Percentiles rank a stretch among this genome's conserved stretches.
Conservation (phyloP, 2,888 invertebrate genomes). For the Caenorhabditis becei region DNA sequence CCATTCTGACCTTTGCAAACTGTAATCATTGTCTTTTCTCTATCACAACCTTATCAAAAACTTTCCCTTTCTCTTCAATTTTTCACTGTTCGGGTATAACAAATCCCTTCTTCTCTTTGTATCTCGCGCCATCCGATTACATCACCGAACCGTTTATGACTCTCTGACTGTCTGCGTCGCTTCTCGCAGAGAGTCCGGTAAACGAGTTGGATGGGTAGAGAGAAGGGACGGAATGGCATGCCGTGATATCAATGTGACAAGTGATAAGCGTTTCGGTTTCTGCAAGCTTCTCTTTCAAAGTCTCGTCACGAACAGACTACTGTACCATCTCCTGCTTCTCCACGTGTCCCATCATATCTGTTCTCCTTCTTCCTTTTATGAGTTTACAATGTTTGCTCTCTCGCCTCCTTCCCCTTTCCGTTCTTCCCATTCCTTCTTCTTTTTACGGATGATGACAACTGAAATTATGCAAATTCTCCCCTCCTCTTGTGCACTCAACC, state of each 20-base stretch:
- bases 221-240: slow-evolving; percentile 20
- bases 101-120: neutral
- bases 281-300: neutral
- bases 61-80: neutral
- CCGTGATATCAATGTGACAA: slow-evolving; percentile 7
- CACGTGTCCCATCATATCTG: neutral
- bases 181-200: neutral
- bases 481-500: slow-evolving; percentile 38
- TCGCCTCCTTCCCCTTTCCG: neutral
- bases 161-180: neutral
- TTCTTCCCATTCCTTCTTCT: slow-evolving; percentile 9
- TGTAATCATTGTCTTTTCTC: neutral
- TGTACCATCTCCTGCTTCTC: neutral
- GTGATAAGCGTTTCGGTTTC: neutral
- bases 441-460: neutral
- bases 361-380: neutral
- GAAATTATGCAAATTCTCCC: slow-evolving; percentile 29
- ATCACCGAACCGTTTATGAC: slow-evolving; percentile 42
- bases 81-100: neutral
- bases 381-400: slow-evolving; percentile 44
- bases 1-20: too few species aligned
- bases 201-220: neutral
- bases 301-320: neutral
- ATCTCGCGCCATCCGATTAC: slow-evolving; percentile 25
- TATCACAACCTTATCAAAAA: neutral